A percentile compares a stretch with the other conserved stretches of the same genome.
These are phyloP conservation scores for Amphipoea oculea DNA, from an alignment of 2,888 invertebrate genomes.

Conservation along the genomic window DNA sequence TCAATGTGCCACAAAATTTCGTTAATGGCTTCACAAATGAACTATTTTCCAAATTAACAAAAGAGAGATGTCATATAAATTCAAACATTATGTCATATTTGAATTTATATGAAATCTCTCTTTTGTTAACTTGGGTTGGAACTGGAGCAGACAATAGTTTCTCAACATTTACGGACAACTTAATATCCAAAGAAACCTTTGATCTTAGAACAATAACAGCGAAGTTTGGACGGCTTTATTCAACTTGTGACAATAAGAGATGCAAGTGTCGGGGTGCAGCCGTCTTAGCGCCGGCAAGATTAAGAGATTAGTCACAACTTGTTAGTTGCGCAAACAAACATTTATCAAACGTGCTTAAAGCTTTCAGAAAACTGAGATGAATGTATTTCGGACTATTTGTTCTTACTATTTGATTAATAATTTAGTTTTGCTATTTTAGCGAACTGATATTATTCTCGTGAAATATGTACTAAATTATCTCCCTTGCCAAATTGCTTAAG, in stretches of 20 bases:
- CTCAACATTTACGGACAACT: slow-evolving; percentile 48
- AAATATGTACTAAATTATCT: background rate
- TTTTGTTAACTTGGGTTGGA: slow-evolving; percentile 7
- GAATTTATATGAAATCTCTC: too few relatives aligned
- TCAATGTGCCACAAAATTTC: background rate
- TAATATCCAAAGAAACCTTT: slow-evolving; percentile 59
- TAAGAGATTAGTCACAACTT: slow-evolving; percentile 61
- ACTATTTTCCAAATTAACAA: slow-evolving; percentile 4
- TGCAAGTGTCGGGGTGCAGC: slow-evolving; percentile 62
- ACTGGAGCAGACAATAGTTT: slow-evolving; percentile 37
- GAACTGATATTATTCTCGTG: background rate
- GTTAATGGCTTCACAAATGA: background rate
- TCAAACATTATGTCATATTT: background rate
- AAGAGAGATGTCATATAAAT: slow-evolving; percentile 8
- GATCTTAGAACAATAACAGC: slow-evolving; percentile 60
- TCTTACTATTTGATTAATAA: slow-evolving; percentile 11
- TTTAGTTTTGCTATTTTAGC: slow-evolving; percentile 10
- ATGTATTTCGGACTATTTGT: slow-evolving; percentile 37
- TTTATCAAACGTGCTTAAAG: slow-evolving; percentile 51
- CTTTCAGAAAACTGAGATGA: slow-evolving; percentile 32
- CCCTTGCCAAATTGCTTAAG: background rate
- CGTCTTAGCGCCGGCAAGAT: slow-evolving; percentile 56
- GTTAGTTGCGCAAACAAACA: slow-evolving; percentile 63
- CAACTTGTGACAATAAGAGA: slow-evolving; percentile 61
- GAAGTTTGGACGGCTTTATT: slow-evolving; percentile 61